Base-by-base conservation (phyloP, 2,888 invertebrate species). In the Thyatira batis region DNA sequence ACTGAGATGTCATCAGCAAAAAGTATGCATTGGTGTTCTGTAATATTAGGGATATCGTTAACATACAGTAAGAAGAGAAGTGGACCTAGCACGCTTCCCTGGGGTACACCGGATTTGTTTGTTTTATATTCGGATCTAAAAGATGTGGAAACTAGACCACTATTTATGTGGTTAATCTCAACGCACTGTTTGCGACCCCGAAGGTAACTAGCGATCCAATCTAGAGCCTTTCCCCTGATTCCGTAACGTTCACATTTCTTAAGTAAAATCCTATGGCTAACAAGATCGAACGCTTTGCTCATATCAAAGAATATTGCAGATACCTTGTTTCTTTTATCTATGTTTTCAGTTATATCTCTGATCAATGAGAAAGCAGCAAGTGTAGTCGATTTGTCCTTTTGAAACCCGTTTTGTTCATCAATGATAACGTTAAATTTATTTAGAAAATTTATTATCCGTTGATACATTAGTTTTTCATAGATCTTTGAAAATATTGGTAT, bases 351-450 rank as follows among this genome's bases (percentile, higher is more conserved):
- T 10, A 55, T 28, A 3, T n/a, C n/a, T 39, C 55, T 52, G 9
- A 49, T 39, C 10, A 58, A 17, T 9, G 52, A 20, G 45, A 45
- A 58, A 9, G 45, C 30, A 11, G 59, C 58, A 10, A 52, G 17
- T 5, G 52, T 43, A 0, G 59, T 62, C 0, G 55, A 59, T 49
- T 55, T 58, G 13, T 33, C 48, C 17, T 59, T 57, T 33, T 54
- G 51, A 49, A 59, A 59, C 0, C 55, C 59, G 13, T 53, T 45
- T 54, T 60, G 57, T n/a, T n/a, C n/a, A n/a, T n/a, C n/a, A n/a
- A n/a, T n/a, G n/a, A n/a, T n/a, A n/a, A n/a, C n/a, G n/a, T n/a
- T n/a, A n/a, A n/a, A n/a, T n/a, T n/a, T n/a, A n/a, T n/a, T n/a
- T n/a, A n/a, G n/a, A n/a, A n/a, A n/a, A n/a, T n/a, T n/a, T n/a